Conservation (phyloP, 2,888 invertebrate species). For the Salticus scenicus region DNA sequence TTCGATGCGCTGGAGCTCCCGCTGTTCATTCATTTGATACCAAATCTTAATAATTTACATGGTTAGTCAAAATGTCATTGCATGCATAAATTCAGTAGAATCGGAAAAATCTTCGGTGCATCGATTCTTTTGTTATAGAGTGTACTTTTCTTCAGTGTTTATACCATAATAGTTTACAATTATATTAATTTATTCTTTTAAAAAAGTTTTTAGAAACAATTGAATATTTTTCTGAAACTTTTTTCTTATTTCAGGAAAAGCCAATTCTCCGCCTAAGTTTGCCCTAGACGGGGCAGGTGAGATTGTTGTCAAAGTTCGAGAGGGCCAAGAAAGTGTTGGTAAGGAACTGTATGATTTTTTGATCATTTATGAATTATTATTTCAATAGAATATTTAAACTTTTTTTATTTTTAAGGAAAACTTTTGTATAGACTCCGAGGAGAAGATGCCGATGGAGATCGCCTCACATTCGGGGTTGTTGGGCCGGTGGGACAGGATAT, state of each 20-base stretch:
- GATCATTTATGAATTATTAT: neutral
- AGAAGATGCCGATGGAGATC: slow-evolving; percentile 90
- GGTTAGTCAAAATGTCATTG: too few species aligned
- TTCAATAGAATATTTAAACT: neutral
- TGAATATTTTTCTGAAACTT: too few species aligned
- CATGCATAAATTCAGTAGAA: too few species aligned
- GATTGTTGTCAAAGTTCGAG: slow-evolving; percentile 91
- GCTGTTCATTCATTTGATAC: too few species aligned
- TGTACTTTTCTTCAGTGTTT: too few species aligned
- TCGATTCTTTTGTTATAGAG: too few species aligned
- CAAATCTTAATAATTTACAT: too few species aligned
- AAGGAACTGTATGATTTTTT: neutral
- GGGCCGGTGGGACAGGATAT: slow-evolving; percentile 86
- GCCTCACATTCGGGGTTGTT: slow-evolving; percentile 86
- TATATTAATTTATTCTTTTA: too few species aligned
- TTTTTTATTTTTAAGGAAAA: slow-evolving; percentile 42
- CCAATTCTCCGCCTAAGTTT: slow-evolving; percentile 69
- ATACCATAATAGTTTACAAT: too few species aligned
- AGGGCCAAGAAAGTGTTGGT: slow-evolving; percentile 82
- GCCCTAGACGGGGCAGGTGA: slow-evolving; percentile 77
- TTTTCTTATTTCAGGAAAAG: slow-evolving; percentile 36
- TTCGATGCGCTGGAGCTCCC: too few species aligned
- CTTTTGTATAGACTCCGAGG: slow-evolving; percentile 85
- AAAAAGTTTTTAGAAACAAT: too few species aligned
- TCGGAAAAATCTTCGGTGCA: too few species aligned